Evolutionary conservation across 2,888 invertebrate genomes (phyloP), one percentile per base, ranked within the genome.

Genomic region (Temnothorax ravouxi): DNA sequence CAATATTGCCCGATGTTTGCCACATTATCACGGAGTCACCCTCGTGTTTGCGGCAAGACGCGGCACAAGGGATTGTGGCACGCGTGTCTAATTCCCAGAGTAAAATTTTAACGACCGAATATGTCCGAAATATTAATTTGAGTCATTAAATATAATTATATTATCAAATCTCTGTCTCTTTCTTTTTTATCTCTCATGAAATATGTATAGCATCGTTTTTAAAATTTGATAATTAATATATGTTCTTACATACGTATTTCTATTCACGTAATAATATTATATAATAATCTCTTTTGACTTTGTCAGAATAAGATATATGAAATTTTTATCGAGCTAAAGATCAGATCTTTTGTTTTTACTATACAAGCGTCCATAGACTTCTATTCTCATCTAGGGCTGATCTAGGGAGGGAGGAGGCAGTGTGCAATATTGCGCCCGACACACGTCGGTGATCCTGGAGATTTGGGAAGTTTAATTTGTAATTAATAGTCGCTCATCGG

Each of bases 1-100:
- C 92, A 92, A 93, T 93, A 93, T 93, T 93, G 92, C 92, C 67
- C 88, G 88, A 88, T 92, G 91, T 92, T 92, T 92, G 92, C 88
- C 85, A 85, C 91, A 91, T 92, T 91, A 92, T 83, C 86, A 64
- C 61, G 59, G 47, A 84, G 90, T 72, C 86, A 91, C 87, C 90
- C 90, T 90, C 88, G 79, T 86, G 81, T 88, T 87, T 87, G 81
- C 81, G 77, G 50, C 15, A 66, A 29, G 50, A 66, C 5, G 11
- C 11, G 38, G 21, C 34, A 5, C 15, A 47, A 79, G 59, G 41
- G 13, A 2, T 41, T 41, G 21, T 34, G 9, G 34, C 34, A 61
- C 11, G 11, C 13, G 29, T 8, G 13, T 8, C 34, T 44, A 34
- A 69, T 56, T 79, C 11, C 6, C 13, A 34, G 13, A 9, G 5